Evolutionary conservation across 2,797 vertebrate species (phyloP), one percentile per base, ranked within the genome.

Genomic region (Psittacula echo): DNA sequence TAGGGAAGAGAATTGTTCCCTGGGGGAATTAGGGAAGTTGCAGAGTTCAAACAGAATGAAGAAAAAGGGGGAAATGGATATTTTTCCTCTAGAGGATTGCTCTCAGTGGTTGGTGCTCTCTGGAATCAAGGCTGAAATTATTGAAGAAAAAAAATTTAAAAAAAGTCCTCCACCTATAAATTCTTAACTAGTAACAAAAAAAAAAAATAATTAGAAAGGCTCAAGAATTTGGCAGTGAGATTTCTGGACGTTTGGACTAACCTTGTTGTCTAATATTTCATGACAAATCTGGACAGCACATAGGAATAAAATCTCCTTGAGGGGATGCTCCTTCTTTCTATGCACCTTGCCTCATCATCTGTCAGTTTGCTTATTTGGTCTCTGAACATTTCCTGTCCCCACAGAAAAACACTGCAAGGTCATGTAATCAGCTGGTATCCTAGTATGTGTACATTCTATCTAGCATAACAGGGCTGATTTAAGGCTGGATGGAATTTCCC

Each of bases 41-140:
- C 78, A 92, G 89, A 97, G 94, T 95, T 96, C 95, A 95, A 93
- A 97, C 61, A 95, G 87, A 96, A 89, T 95, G 89, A 95, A 96
- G 75, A 89, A 93, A 21, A 48, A 64, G 83, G 73, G 70, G 42
- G 45, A 78, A 92, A 95, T 91, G 19, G 4, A 87, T 92, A 64
- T 86, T 82, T 94, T 85, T 87, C 67, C 92, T 89, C 93, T 50
- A 78, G 92, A 79, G 58, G 16, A 70, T 78, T 94, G 62, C 30
- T 85, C 92, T 95, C 73, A 76, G 83, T 81, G 76, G 65, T 89
- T 56, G 74, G 47, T 95, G 61, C 26, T 85, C 39, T 64, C 75
- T 68, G 95, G 93, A 94, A 96, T 93, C 61, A 85, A 85, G 79
- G 30, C 22, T 91, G 74, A 93, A 91, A 92, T 89, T 89, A 22